A percentile compares a stretch with the other conserved stretches of the same genome.
Evolutionary conservation across 2,797 vertebrate genomes (phyloP).

Genomic region (Mus caroli): DNA sequence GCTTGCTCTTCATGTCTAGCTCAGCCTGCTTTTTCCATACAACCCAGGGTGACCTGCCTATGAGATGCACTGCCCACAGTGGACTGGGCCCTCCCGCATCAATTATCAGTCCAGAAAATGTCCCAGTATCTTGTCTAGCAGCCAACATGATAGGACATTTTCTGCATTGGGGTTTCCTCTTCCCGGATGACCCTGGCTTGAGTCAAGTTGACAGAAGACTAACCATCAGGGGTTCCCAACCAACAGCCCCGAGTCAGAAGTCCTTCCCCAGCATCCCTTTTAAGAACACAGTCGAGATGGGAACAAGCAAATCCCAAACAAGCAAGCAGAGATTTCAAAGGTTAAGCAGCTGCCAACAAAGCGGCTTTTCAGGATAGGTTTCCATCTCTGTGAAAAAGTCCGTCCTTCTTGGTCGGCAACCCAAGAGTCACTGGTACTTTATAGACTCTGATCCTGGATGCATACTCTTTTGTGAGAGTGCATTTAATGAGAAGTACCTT

Average conservation of each 20-base stretch:
- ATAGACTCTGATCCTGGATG: not conserved
- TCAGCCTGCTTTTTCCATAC: not conserved
- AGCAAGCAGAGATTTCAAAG: not conserved
- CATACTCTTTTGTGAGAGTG: not conserved
- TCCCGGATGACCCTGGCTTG: not conserved
- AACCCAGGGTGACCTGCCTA: too few species aligned
- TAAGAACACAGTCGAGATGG: not conserved
- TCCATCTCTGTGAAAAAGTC: not conserved
- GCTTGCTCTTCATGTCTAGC: too few species aligned
- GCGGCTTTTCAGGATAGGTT: not conserved
- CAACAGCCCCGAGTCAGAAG: not conserved
- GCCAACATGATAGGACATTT: not conserved
- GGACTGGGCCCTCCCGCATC: not conserved
- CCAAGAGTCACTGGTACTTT: not conserved
- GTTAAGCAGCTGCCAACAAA: not conserved
- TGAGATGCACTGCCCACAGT: not conserved
- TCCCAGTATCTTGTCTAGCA: too few species aligned
- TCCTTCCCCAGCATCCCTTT: constrained; percentile 51
- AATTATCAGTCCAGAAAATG: not conserved
- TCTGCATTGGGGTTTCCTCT: not conserved
- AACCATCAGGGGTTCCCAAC: too few species aligned
- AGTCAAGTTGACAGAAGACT: not conserved
- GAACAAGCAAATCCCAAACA: not conserved
- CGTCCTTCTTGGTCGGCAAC: not conserved
- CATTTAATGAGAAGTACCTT: not conserved